Conservation (phyloP, 2,888 invertebrate species). For the Rhopalosiphum nymphaeae region DNA sequence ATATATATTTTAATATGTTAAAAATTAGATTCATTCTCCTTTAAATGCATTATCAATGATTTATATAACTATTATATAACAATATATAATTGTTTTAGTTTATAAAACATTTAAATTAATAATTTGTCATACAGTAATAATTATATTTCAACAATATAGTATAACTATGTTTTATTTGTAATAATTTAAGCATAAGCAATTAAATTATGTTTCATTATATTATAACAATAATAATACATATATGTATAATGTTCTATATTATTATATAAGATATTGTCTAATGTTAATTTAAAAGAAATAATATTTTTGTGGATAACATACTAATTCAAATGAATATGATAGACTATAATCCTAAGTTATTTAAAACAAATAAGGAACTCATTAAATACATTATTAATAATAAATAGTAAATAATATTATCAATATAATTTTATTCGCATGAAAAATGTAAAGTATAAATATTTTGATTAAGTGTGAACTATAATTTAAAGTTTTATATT, state of each 20-base stretch:
- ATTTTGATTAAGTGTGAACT: not conserved
- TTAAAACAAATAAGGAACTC: not conserved
- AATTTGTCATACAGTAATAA: not conserved
- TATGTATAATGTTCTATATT: no score
- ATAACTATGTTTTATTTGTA: not conserved
- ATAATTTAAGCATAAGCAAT: not conserved
- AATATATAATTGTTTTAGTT: not conserved
- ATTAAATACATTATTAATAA: not conserved
- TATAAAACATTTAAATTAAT: not conserved
- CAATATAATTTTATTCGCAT: not conserved
- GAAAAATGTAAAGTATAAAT: not conserved
- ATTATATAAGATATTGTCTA: not conserved
- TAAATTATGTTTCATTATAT: not conserved
- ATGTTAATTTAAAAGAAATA: not conserved
- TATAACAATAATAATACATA: no score
- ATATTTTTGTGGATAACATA: not conserved
- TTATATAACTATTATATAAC: not conserved
- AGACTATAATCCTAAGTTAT: not conserved
- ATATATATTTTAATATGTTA: not conserved
- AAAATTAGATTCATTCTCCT: not conserved
- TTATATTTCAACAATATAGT: not conserved
- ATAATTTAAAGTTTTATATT: not conserved
- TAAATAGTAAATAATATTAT: no score
- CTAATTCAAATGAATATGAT: not conserved
- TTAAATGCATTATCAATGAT: not conserved